Conservation (phyloP, 2,888 invertebrate species). For the Sclerodermus sp. region DNA sequence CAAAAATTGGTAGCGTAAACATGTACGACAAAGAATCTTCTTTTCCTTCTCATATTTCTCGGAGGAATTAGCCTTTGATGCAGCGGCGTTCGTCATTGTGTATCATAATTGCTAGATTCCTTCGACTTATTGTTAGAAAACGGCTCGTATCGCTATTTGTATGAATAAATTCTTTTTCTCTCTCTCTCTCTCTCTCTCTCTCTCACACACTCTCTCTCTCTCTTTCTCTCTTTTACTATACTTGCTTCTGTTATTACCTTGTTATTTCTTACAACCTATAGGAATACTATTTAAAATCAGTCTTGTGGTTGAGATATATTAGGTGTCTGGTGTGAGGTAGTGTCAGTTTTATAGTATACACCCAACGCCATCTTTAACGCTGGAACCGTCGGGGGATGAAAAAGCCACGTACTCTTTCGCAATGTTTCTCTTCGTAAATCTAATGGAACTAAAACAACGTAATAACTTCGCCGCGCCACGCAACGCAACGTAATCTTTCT, state of each 20-base stretch:
- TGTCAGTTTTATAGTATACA: slow-evolving; percentile 56
- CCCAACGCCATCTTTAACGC: slow-evolving; percentile 44
- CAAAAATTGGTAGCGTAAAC: slow-evolving; percentile 28
- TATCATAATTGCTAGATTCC: too few species aligned
- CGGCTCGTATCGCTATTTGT: slow-evolving; percentile 29
- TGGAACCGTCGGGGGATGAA: too few species aligned
- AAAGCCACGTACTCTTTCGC: too few species aligned
- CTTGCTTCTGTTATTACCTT: slow-evolving; percentile 18
- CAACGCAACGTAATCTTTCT: too few species aligned
- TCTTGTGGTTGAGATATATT: slow-evolving; percentile 58
- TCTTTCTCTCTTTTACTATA: slow-evolving; percentile 21
- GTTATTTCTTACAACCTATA: slow-evolving; percentile 40
- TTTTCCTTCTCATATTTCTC: neutral
- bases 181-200: slow-evolving; percentile 16
- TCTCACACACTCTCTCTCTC: slow-evolving; percentile 14
- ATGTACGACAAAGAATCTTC: neutral
- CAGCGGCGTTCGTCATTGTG: too few species aligned
- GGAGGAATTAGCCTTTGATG: too few species aligned
- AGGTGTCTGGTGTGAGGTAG: slow-evolving; percentile 56
- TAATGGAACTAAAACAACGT: too few species aligned
- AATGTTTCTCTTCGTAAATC: too few species aligned
- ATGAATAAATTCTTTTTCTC: slow-evolving; percentile 34
- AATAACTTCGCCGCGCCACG: too few species aligned
- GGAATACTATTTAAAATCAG: slow-evolving; percentile 58
- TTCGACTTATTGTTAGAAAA: neutral